A percentile compares a stretch with the other conserved stretches of the same genome.
phyloP scores from a whole-genome alignment of 2,797 vertebrate genomes.

The Protosalanx chinensis region DNA sequence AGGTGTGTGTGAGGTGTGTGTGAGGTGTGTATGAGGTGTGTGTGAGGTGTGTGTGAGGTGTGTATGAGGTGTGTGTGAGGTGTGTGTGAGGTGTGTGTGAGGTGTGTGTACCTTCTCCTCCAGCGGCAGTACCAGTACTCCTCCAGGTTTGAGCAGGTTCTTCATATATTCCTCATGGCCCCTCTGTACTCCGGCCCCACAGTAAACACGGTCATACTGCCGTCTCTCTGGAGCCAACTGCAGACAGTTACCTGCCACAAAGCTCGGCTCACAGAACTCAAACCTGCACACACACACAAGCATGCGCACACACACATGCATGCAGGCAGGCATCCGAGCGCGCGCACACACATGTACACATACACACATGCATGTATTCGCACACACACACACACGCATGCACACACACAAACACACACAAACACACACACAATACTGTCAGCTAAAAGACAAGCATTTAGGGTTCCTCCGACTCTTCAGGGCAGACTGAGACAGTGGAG shows the following conservation, averaged over 20 bases:
- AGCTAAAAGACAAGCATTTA: not conserved
- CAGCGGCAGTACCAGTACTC: constrained; percentile 93
- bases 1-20: too few species aligned
- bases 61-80: not conserved
- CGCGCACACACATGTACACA: not conserved
- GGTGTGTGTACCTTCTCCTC: constrained; percentile 86
- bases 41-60: not conserved
- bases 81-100: constrained; percentile 13
- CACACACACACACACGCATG: not conserved
- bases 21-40: too few species aligned
- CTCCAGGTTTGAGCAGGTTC: constrained; percentile 90
- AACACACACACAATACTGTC: not conserved
- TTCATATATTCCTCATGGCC: constrained; percentile 96
- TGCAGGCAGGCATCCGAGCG: not conserved
- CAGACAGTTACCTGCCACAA: constrained; percentile 91
- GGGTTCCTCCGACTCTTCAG: not conserved
- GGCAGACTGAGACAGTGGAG: not conserved
- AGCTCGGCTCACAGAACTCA: constrained; percentile 95
- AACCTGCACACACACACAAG: constrained; percentile 73
- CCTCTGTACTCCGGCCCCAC: constrained; percentile 92
- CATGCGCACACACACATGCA: not conserved
- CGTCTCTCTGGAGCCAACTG: constrained; percentile 88
- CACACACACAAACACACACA: constrained; percentile 1
- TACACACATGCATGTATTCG: not conserved
- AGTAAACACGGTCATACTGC: constrained; percentile 94